Evolutionary conservation across 1,140 invertebrate genomes (phyloP), one percentile per base, ranked within the genome.

Genomic region (Caenorhabditis elegans): DNA sequence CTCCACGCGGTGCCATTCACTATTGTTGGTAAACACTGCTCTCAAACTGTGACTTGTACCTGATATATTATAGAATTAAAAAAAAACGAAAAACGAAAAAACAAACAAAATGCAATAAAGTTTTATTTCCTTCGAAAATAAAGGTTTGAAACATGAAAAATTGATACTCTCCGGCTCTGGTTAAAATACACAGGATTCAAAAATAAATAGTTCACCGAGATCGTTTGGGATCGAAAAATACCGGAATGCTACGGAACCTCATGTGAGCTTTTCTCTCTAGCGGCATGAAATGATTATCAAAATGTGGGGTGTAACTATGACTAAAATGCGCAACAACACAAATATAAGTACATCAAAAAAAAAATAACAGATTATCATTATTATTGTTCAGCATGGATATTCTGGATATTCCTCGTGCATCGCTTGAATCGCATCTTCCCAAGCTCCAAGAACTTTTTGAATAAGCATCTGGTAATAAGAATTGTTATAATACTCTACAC

Each of bases 221-320:
- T 70, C 60, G 17, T 22, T 70, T 22, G 36, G 34, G 22, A 31
- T 11, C 26, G 15, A 70, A 36, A 70, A 31, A 70, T 43, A 43
- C 34, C 34, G 60, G 60, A 70, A 43, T 13, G 60, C 60, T 43
- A 70, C 34, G 39, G 26, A 60, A 17, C 53, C 19, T 53, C n/a
- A 24, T 24, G 49, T 24, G 49, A 53, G 49, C 49, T 36, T 34
- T 60, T 60, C n/a, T 13, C 10, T 31, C n/a, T 70, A 39, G 60
- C 31, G 60, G n/a, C 60, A 70, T 70, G 60, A 70, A 70, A 70
- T 70, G 60, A 39, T 39, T 70, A 70, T 70, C n/a, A 70, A 31
- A 70, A 39, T 43, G 39, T 8, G 39, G 15, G 39, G n/a, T n/a
- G n/a, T n/a, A n/a, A n/a, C n/a, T n/a, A n/a, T n/a, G 5, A 53